phyloP scores from a whole-genome alignment of 2,797 vertebrate species.

The Coendou prehensilis region DNA sequence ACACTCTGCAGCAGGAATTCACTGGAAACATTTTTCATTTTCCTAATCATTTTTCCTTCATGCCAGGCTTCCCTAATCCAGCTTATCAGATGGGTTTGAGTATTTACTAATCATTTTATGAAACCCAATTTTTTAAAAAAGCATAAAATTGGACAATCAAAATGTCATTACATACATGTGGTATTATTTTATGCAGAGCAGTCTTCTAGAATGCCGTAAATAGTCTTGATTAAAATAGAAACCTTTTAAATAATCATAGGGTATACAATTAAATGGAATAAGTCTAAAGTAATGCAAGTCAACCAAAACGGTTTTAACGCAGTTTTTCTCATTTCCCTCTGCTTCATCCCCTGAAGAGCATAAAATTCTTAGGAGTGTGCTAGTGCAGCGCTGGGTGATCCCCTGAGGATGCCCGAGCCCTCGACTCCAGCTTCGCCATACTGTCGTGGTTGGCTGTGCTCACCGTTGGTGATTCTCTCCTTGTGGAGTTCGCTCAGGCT shows the following conservation, averaged over 20 bases:
- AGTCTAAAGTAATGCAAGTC: slow-evolving; percentile 75
- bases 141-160: slow-evolving; percentile 54
- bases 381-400: neutral
- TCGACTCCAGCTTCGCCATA: neutral
- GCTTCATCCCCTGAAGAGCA: slow-evolving; percentile 48
- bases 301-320: slow-evolving; percentile 45
- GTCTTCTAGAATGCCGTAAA: slow-evolving; percentile 59
- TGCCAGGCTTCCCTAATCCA: neutral
- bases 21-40: slow-evolving; percentile 17
- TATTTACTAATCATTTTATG: slow-evolving; percentile 39
- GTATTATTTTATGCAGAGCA: slow-evolving; percentile 70
- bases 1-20: neutral
- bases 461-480: neutral
- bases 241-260: slow-evolving; percentile 60
- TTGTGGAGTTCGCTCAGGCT: neutral
- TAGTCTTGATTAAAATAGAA: slow-evolving; percentile 55
- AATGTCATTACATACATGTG: neutral
- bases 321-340: slow-evolving; percentile 72
- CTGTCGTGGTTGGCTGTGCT: fast-evolving
- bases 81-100: neutral
- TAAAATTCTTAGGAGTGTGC: slow-evolving; percentile 57
- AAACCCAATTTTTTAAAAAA: neutral
- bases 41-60: neutral
- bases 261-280: slow-evolving; percentile 75
- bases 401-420: neutral